A percentile compares a stretch with the other conserved stretches of the same genome.
Conservation (phyloP, 2,888 invertebrate genomes). For the Chydorus sphaericus region DNA sequence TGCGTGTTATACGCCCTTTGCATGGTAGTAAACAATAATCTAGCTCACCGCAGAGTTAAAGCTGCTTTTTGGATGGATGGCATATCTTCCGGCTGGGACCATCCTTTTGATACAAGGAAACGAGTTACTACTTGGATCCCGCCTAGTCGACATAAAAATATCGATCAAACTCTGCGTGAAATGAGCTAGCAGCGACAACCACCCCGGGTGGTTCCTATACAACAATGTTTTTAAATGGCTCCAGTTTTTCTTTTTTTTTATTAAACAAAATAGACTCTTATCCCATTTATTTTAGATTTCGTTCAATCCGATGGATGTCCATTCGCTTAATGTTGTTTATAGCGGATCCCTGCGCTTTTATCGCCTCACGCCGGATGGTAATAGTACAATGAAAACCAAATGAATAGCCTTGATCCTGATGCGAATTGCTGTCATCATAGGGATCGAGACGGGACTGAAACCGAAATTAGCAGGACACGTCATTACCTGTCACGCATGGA, state of each 20-base stretch:
- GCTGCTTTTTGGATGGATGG: neutral
- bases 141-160: too few relatives aligned
- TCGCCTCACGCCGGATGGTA: constrained; percentile 10
- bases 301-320: constrained; percentile 8
- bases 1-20: neutral
- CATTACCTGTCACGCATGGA: constrained; percentile 7
- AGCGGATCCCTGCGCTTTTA: constrained; percentile 9
- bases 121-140: neutral
- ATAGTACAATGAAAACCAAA: neutral
- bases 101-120: neutral
- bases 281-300: neutral
- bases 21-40: neutral
- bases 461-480: neutral
- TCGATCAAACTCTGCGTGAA: neutral
- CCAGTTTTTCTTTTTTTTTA: neutral
- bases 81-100: neutral
- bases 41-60: neutral
- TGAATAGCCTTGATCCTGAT: neutral
- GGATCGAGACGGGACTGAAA: constrained; percentile 5
- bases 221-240: neutral
- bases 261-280: neutral
- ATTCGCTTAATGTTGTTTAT: neutral
- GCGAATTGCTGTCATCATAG: neutral
- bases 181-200: neutral
- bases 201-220: neutral